Evolutionary conservation across 2,797 vertebrate genomes (phyloP).

Genomic region (Naso thynnoides): DNA sequence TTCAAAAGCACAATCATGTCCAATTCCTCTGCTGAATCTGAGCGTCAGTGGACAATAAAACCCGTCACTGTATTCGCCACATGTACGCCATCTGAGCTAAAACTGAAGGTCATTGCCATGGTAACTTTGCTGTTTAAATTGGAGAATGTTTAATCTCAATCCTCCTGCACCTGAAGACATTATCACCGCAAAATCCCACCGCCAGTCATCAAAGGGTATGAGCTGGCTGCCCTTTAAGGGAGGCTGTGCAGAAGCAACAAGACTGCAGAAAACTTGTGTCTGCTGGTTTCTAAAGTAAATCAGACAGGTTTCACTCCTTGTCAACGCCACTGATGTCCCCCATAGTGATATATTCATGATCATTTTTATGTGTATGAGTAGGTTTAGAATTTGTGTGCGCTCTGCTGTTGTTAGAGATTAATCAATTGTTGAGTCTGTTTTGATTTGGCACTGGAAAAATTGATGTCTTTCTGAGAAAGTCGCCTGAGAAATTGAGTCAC

Average conservation of each 20-base stretch:
- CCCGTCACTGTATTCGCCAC: slow-evolving; percentile 41
- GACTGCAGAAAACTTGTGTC: slow-evolving; percentile 43
- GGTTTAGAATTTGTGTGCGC: not conserved
- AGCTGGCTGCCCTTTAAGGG: slow-evolving; percentile 79
- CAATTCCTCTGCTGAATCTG: slow-evolving; percentile 42
- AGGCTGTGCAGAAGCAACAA: slow-evolving; percentile 50
- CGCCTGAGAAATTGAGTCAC: slow-evolving; percentile 10
- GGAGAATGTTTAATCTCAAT: slow-evolving; percentile 83
- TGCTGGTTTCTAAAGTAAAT: slow-evolving; percentile 51
- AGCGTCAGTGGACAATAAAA: slow-evolving; percentile 65
- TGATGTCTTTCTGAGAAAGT: slow-evolving; percentile 37
- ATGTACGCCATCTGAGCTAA: slow-evolving; percentile 56
- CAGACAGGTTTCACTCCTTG: slow-evolving; percentile 51
- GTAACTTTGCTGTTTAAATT: slow-evolving; percentile 81
- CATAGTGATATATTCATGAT: slow-evolving; percentile 33
- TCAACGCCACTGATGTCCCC: slow-evolving; percentile 55
- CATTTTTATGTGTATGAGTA: slow-evolving; percentile 13
- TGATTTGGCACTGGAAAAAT: slow-evolving; percentile 34
- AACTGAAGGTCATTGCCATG: slow-evolving; percentile 84
- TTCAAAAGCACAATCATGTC: slow-evolving; percentile 68
- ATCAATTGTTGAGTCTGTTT: slow-evolving; percentile 35
- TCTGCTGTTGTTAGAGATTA: slow-evolving; percentile 41
- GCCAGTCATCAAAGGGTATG: slow-evolving; percentile 77
- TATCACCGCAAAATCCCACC: slow-evolving; percentile 81
- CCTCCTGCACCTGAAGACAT: slow-evolving; percentile 82